Evolutionary conservation across 2,888 invertebrate genomes (phyloP), one percentile per base, ranked within the genome.

Genomic region (Linyphia triangularis): DNA sequence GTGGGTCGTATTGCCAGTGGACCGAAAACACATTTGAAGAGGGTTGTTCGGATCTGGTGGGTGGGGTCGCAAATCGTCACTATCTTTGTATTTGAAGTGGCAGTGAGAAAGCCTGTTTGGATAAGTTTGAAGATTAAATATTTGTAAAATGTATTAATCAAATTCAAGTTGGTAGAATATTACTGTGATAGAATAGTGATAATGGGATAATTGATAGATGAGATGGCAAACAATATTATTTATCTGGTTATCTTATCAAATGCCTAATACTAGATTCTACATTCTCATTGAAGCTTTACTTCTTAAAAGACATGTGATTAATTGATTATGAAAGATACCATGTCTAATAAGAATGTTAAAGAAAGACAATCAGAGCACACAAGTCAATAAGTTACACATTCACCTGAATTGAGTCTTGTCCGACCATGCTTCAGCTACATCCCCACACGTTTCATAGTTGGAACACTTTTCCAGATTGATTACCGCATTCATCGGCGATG

Each of bases 401-500:
- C 69, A 88, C 86, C 65, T 88, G 33, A 88, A 88, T 7, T 37
- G 51, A 22, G 89, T 85, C 13, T 81, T 70, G 1, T 72, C 26
- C 3, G 85, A 75, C 81, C 84, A 85, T 7, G 85, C 73, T 10
- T 33, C 13, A 4, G 89, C 85, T 19, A 89, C 82, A 72, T 90
- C 88, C 0, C 65, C 33, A n/a, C 90, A 90, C 1, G 89, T 89
- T 37, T 90, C 85, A 86, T 89, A 91, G 61, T 90, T 90, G 24
- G 83, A 86, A 72, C 91, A 91, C 51, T 90, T 90, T 75, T 91
- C 91, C 9, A 91, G 70, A 16, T 90, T 83, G 1, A 90, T 83
- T 16, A 89, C 88, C 28, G 89, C 84, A 61, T 75, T 81, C 30
- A 81, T 61, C 0, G 86, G 79, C 16, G 86, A 88, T 5, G 89